Conservation (phyloP, 2,888 invertebrate species). For the Spodoptera littoralis region DNA sequence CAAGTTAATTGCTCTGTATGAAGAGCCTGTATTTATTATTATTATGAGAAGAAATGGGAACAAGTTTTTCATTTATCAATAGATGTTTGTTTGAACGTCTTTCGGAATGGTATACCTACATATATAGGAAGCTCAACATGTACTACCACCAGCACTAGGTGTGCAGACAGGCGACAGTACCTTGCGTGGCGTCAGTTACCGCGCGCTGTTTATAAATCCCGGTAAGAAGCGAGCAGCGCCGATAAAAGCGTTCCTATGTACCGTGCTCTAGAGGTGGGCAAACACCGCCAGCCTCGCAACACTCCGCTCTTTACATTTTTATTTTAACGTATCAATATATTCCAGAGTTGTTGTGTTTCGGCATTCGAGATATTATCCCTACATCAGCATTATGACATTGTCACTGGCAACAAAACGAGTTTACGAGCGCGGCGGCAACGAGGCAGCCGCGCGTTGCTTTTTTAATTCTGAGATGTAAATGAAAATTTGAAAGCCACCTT, state of each 20-base stretch:
- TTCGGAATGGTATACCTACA: too few species aligned
- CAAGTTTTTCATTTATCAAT: background rate
- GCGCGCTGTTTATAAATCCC: conserved; percentile 44
- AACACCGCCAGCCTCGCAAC: conserved; percentile 21
- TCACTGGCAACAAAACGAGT: conserved; percentile 6
- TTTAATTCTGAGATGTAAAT: conserved; percentile 22
- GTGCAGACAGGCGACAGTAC: too few species aligned
- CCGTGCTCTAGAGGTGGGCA: conserved; percentile 37
- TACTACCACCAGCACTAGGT: too few species aligned
- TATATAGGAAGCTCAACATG: too few species aligned
- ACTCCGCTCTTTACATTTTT: background rate
- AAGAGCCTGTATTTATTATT: too few species aligned
- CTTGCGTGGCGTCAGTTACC: conserved; percentile 7
- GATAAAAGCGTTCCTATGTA: conserved; percentile 52
- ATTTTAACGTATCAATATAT: conserved; percentile 23
- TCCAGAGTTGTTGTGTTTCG: background rate
- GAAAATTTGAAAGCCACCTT: conserved; percentile 26
- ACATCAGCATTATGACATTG: background rate
- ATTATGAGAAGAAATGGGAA: background rate
- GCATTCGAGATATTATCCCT: too few species aligned
- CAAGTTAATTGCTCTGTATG: too few species aligned
- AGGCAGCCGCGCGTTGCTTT: conserved; percentile 6
- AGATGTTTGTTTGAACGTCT: background rate
- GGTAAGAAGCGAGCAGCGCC: conserved; percentile 24
- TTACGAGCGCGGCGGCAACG: conserved; percentile 15